Base-by-base conservation (phyloP, 2,797 vertebrate species). In the Acridotheres tristis region DNA sequence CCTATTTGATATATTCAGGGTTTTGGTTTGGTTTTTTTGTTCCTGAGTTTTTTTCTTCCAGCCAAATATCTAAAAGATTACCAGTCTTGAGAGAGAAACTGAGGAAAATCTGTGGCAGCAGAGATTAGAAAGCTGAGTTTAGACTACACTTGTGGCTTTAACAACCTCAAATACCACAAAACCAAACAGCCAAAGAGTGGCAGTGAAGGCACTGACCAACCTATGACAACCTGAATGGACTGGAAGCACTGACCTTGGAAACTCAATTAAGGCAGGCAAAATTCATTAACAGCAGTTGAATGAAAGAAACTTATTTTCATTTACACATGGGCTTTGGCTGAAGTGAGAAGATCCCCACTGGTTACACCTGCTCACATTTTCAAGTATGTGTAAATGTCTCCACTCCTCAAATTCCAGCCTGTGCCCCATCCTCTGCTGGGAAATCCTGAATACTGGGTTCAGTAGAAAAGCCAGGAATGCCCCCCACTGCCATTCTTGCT, bases 321-420 rank as follows among this genome's bases (percentile, higher is more conserved):
- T 81, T 45, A 61, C 27, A 51, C 9, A 7, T 0, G 3, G 29
- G 15, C 36, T 80, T 53, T 14, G 25, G 32, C 14, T 34, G 26
- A 67, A 59, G 36, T 19, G 53, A 67, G 88, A 63, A 30, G n/a
- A 85, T 58, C 45, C 36, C 30, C 59, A 13, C 54, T 65, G 62
- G 19, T 43, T 22, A 27, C 19, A 63, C 11, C 69, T 21, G 25
- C 43, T 76, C 29, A 15, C 23, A 38, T 45, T 53, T 10, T 42
- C 16, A 68, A 54, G 43, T 20, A 18, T 0, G 0, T 45, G 34
- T 18, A 53, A 57, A 54, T 6, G 2, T n/a, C 63, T 51, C 38
- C 21, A 17, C 14, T 25, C 9, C 48, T 43, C 40, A 50, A 62
- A 83, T 47, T 51, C 34, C 55, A 66, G 5, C 2, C 19, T 47